Base-by-base conservation (phyloP, 2,113 vertebrate species). In the Suricata suricatta region DNA sequence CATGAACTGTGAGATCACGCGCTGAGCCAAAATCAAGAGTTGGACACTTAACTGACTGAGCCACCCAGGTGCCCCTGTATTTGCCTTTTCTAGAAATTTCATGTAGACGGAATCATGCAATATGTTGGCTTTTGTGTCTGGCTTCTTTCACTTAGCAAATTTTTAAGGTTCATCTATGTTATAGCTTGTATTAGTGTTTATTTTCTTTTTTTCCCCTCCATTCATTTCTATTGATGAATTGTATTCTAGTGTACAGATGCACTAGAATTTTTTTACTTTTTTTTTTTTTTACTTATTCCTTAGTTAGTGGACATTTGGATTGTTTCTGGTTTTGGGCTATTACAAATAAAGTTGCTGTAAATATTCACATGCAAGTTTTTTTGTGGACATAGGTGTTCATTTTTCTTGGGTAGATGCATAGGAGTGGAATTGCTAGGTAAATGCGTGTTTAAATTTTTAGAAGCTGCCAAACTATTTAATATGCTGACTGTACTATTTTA, bases 381-480 rank as follows among this genome's bases (percentile, higher is more conserved):
- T 90, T 89, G 12, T 35, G 27, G 23, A 88, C 11, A 71, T 5
- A 80, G 17, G 71, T 71, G 89, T 97, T 88, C 21, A 52, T 81
- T 87, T 85, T 21, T 81, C 35, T 81, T 93, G 10, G 21, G 50
- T 81, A 85, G 93, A 68, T 85, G 47, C 11, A 25, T 74, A 88
- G 12, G 13, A 76, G 3, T 85, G 17, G n/a, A 57, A 57, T 19
- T 71, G 13, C 54, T 81, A 19, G 23, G 47, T 88, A 84, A 90
- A 77, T 85, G 54, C 68, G 57, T 38, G 3, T 72, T 90, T 90
- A 88, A 87, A 74, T 81, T 92, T 80, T 86, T 60, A 93, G 90
- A 94, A 72, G 69, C 50, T 89, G 27, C 41, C 50, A 57, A 88
- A 87, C 17, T 66, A 38, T 86, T 96, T 95, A 69, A 64, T 23